Conservation (phyloP, 2,888 invertebrate genomes). For the Caenorhabditis zanzibari region DNA sequence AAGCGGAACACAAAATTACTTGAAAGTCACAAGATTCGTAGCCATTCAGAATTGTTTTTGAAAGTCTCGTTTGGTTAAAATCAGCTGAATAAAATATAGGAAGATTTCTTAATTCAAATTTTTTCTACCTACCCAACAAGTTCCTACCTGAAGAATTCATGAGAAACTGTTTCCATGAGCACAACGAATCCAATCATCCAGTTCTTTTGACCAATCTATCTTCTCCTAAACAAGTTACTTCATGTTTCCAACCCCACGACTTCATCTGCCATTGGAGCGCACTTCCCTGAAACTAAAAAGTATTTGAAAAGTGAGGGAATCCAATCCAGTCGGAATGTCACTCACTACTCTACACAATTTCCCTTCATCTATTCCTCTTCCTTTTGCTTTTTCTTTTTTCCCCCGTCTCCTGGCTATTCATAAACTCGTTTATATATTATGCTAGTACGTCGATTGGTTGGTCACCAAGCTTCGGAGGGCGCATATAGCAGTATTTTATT, state of each 20-base stretch:
- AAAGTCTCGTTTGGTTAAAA: too few species aligned
- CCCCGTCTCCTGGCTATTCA: constrained; percentile 44
- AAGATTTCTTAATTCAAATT: too few species aligned
- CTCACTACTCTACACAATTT: constrained; percentile 27
- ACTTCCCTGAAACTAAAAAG: constrained; percentile 24
- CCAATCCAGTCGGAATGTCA: constrained; percentile 37
- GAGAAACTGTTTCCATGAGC: too few species aligned
- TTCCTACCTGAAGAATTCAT: too few species aligned
- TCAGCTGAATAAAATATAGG: too few species aligned
- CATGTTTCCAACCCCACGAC: background rate
- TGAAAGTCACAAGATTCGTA: too few species aligned
- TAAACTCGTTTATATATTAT: constrained; percentile 58
- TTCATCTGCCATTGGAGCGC: background rate
- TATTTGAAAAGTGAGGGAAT: constrained; percentile 27
- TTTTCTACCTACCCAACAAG: too few species aligned
- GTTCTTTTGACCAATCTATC: background rate
- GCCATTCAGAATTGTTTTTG: too few species aligned
- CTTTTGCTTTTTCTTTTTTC: constrained; percentile 33
- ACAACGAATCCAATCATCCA: too few species aligned
- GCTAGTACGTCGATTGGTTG: constrained; percentile 37
- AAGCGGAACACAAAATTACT: too few species aligned
- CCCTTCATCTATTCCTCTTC: constrained; percentile 46
- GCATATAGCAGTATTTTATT: constrained; percentile 43
- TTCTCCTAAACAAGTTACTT: background rate
- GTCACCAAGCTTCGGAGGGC: constrained; percentile 14